These are phyloP conservation scores for Chirona hameri DNA, from an alignment of 2,888 invertebrate genomes.

Conservation along the genomic window DNA sequence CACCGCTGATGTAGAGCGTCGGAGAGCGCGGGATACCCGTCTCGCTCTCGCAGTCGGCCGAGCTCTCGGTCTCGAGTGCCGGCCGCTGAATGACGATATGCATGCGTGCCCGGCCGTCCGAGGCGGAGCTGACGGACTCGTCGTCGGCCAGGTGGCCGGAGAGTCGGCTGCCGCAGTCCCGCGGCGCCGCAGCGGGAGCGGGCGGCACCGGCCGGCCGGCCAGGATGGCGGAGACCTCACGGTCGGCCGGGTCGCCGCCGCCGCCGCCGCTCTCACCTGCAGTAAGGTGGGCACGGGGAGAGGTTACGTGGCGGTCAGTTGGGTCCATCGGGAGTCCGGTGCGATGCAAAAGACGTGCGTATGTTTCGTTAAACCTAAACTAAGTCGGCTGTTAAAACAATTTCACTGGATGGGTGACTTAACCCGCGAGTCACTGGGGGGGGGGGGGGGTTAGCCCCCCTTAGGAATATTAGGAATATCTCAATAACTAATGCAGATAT, in stretches of 20 bases:
- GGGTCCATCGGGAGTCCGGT: no score
- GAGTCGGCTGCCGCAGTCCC: not conserved
- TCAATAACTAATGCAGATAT: no score
- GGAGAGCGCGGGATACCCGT: slow-evolving; percentile 57
- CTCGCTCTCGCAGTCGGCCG: slow-evolving; percentile 56
- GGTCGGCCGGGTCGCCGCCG: not conserved
- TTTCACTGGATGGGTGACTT: no score
- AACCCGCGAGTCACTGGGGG: no score
- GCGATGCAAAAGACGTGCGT: no score
- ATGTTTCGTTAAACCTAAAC: no score
- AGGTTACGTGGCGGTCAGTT: no score
- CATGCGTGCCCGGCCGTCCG: slow-evolving; percentile 31
- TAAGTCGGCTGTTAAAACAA: no score
- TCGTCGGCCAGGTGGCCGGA: slow-evolving; percentile 3
- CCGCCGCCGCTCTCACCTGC: not conserved
- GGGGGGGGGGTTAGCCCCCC: no score
- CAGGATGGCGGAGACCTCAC: not conserved
- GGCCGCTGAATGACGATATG: slow-evolving; percentile 35
- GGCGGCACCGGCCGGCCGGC: not conserved
- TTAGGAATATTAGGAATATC: no score
- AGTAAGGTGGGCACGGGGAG: not conserved
- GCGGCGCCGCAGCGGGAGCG: not conserved
- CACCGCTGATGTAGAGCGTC: slow-evolving; percentile 57
- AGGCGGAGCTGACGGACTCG: slow-evolving; percentile 1
- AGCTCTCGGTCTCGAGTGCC: slow-evolving; percentile 37